phyloP scores from a whole-genome alignment of 2,113 vertebrate species.

The Hoplias malabaricus region DNA sequence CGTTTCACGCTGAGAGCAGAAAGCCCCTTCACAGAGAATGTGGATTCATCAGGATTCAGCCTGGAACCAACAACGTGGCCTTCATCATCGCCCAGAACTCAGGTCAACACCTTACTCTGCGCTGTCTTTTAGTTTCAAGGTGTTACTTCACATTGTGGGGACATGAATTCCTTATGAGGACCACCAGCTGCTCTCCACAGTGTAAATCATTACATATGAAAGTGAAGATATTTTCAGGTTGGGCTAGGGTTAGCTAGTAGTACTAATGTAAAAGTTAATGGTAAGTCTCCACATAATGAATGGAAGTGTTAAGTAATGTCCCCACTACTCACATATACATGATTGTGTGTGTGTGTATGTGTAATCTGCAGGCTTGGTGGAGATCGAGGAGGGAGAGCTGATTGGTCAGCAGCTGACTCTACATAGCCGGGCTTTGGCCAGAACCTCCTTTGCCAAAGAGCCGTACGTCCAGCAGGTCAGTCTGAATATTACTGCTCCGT shows the following conservation, averaged over 20 bases:
- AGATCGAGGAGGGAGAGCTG: conserved; percentile 93
- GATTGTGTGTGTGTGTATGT: not conserved
- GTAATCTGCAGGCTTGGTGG: conserved; percentile 83
- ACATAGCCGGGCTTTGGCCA: conserved; percentile 81
- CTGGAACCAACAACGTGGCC: conserved; percentile 88
- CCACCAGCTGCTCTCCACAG: no score
- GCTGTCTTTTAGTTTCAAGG: not conserved
- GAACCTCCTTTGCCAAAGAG: conserved; percentile 89
- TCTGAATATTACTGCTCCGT: not conserved
- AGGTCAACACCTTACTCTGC: conserved; percentile 68
- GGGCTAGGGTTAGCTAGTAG: not conserved
- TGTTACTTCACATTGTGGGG: no score
- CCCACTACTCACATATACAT: no score
- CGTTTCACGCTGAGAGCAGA: conserved; percentile 84
- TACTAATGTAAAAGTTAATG: not conserved
- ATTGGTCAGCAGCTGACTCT: conserved; percentile 82
- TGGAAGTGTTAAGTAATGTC: no score
- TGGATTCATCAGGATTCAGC: conserved; percentile 91
- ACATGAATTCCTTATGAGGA: no score
- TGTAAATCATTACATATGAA: no score
- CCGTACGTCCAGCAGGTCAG: conserved; percentile 87
- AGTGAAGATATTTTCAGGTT: no score
- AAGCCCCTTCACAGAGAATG: conserved; percentile 92
- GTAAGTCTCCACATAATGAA: no score
- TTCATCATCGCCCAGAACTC: conserved; percentile 95